Percentiles rank a stretch among this genome's conserved stretches.
Evolutionary conservation across 1,140 invertebrate genomes (phyloP).

Genomic region (Drosophila kurseongensis): DNA sequence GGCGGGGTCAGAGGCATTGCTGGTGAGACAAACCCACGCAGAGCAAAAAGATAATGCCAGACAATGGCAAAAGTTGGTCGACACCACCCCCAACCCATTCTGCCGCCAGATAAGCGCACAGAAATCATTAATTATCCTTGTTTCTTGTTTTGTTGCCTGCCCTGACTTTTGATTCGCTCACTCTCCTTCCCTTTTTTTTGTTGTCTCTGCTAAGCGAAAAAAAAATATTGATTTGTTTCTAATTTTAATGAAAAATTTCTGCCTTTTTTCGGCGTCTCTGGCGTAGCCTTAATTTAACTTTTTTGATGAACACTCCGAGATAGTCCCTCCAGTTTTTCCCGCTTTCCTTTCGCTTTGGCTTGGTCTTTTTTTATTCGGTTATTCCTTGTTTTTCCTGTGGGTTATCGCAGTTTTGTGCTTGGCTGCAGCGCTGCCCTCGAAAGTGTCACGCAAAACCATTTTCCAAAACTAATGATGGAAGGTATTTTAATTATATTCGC

Average conservation of each 20-base stretch:
- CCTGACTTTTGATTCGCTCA: conserved; percentile 71
- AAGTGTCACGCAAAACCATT: conserved; percentile 76
- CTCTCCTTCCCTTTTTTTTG: conserved; percentile 4
- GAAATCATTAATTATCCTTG: conserved; percentile 84
- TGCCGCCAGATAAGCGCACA: conserved; percentile 73
- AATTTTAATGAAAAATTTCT: conserved; percentile 82
- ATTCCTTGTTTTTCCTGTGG: conserved; percentile 52
- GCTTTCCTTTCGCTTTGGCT: conserved; percentile 18
- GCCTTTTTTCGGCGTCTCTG: conserved; percentile 47
- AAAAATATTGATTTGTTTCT: conserved; percentile 83
- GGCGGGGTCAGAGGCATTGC: neutral
- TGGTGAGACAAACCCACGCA: conserved; percentile 43
- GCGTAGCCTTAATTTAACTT: conserved; percentile 75
- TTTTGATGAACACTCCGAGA: conserved; percentile 71
- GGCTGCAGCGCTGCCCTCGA: conserved; percentile 62
- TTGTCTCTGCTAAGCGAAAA: conserved; percentile 28
- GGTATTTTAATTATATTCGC: conserved; percentile 83
- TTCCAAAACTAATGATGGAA: conserved; percentile 80
- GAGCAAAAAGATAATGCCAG: conserved; percentile 78
- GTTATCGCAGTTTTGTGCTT: conserved; percentile 79
- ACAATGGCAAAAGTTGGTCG: conserved; percentile 78
- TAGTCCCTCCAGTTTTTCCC: conserved; percentile 55
- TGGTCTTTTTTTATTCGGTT: conserved; percentile 7
- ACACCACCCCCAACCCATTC: conserved; percentile 16
- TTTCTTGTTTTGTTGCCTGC: conserved; percentile 76